These are phyloP conservation scores for Tetheella fluctuosa DNA, from an alignment of 2,888 invertebrate species.

Conservation along the genomic window DNA sequence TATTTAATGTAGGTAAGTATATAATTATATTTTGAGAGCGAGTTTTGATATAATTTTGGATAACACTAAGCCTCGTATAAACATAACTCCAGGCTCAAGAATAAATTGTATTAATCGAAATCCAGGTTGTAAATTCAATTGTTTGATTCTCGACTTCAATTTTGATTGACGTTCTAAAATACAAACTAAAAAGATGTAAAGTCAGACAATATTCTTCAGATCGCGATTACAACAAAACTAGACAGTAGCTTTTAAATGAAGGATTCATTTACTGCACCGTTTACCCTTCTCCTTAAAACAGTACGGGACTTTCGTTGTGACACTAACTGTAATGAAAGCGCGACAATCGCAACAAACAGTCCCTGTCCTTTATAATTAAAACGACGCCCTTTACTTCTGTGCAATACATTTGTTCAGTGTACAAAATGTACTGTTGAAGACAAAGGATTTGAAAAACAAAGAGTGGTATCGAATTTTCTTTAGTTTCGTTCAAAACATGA, in stretches of 20 bases:
- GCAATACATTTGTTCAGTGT: background rate
- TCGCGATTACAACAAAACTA: background rate
- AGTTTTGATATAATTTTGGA: too few relatives aligned
- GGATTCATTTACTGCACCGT: slow-evolving; percentile 23
- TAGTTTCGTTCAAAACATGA: background rate
- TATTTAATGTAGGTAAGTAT: too few relatives aligned
- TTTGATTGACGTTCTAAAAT: too few relatives aligned
- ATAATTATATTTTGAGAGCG: too few relatives aligned
- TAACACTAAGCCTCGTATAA: too few relatives aligned
- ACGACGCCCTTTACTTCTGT: slow-evolving; percentile 12
- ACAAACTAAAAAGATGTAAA: background rate
- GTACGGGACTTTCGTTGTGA: slow-evolving; percentile 27
- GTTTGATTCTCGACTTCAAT: too few relatives aligned
- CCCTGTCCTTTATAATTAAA: slow-evolving; percentile 30
- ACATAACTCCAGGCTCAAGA: too few relatives aligned
- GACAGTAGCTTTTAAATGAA: slow-evolving; percentile 18
- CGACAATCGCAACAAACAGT: slow-evolving; percentile 20
- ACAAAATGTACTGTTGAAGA: background rate
- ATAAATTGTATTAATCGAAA: too few relatives aligned
- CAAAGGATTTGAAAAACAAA: background rate
- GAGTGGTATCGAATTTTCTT: background rate
- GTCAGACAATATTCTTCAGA: background rate
- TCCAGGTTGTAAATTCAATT: too few relatives aligned
- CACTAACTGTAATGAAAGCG: slow-evolving; percentile 30
- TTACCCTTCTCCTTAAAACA: slow-evolving; percentile 40